Base-by-base conservation (phyloP, 2,888 invertebrate species). In the Eilema sororculum region DNA sequence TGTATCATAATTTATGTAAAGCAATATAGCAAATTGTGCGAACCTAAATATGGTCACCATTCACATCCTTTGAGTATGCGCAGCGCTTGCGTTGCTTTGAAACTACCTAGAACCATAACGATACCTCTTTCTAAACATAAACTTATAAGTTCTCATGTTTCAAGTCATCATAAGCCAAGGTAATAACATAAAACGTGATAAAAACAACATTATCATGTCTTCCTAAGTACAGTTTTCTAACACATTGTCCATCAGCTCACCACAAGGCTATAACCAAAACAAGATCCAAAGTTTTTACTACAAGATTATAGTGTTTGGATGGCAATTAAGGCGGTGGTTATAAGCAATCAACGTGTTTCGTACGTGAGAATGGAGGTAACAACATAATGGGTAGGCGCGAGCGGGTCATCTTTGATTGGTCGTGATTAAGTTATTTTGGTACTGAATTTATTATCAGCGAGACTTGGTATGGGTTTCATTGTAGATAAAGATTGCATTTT, bases 281-380 rank as follows among this genome's bases (percentile, higher is more conserved):
- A 63, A 78, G 74, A 33, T 41, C 65, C 13, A n/a, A 68, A 66
- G 68, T 69, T 72, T 65, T 59, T 57, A 58, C 30, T 24, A 72
- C 69, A 71, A 72, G 60, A 77, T 79, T 70, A 78, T 74, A 52
- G 61, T 82, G 79, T 81, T 78, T 80, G 73, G 81, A 68, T 72
- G 69, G 73, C 83, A 84, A 86, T 86, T 82, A 85, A 72, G 72
- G 60, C 64, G 74, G 69, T 74, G 68, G 74, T 76, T 69, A 69
- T 69, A 69, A 71, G 76, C 76, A 84, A 86, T 85, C 82, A 81
- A 77, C 64, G 52, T 66, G 74, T 73, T 76, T 67, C 64, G 56
- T 74, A 80, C 71, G 78, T 84, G 85, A 83, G 83, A 85, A 83
- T 79, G 70, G 76, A 74, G 77, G 70, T 73, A 75, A 74, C 74